Percentiles rank a stretch among this genome's conserved stretches.
Evolutionary conservation across 2,113 vertebrate genomes (phyloP).

Genomic region (Cathartes aura): DNA sequence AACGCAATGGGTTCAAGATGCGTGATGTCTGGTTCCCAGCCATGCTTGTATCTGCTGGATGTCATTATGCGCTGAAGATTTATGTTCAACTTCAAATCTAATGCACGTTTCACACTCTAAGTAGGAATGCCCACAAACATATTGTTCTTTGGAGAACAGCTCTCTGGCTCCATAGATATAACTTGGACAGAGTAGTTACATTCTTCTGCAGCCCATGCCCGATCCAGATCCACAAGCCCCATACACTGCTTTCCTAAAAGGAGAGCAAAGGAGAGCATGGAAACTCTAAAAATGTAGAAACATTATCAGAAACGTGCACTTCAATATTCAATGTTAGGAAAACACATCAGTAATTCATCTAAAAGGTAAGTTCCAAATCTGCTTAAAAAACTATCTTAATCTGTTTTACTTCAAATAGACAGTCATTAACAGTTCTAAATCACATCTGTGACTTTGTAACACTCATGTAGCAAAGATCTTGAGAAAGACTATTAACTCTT

Average conservation of each 20-base stretch:
- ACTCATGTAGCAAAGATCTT: neutral
- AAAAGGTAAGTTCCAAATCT: neutral
- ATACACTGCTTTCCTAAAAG: conserved; percentile 93
- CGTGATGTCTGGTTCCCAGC: neutral
- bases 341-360: neutral
- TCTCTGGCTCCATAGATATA: conserved; percentile 94
- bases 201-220: conserved; percentile 89
- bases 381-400: neutral
- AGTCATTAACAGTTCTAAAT: neutral
- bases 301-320: neutral
- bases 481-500: neutral
- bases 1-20: conserved; percentile 22
- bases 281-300: neutral
- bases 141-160: conserved; percentile 97
- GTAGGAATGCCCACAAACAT: conserved; percentile 86
- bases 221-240: conserved; percentile 95
- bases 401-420: neutral
- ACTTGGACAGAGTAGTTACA: conserved; percentile 85
- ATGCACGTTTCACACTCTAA: conserved; percentile 23
- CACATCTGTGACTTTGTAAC: neutral
- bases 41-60: conserved; percentile 2
- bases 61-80: neutral
- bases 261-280: neutral
- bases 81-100: neutral
- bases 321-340: neutral